Evolutionary conservation across 2,113 vertebrate genomes (phyloP), one percentile per base, ranked within the genome.

Genomic region (Cyanistes caeruleus): DNA sequence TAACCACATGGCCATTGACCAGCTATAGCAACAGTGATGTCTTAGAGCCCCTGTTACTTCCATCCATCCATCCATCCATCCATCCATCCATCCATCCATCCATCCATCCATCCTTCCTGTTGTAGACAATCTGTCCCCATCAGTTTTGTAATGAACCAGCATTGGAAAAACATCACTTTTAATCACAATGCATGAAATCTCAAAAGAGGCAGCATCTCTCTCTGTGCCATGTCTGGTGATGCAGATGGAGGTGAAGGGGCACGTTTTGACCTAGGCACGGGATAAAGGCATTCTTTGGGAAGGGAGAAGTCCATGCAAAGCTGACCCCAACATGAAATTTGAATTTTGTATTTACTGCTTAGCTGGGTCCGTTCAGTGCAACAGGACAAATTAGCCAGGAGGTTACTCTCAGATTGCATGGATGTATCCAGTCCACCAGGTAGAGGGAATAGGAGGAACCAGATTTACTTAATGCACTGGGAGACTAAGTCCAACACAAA

Each of bases 311-410:
- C 95, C 90, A 92, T 95, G 96, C 96, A 97, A 94, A 96, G 94
- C 92, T 11, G 25, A 75, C 88, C 90, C 93, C 90, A 64, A 84
- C 0, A 0, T 78, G 90, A 92, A 72, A 55, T 74, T 2, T n/a
- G 69, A 68, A 75, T 82, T 77, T 77, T 0, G 1, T 60, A 3
- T 85, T 95, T 80, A 89, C 93, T 90, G 93, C 96, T 94, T 46
- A 86, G 85, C 95, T 84, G 88, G 87, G 83, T 86, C 93, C 20
- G 9, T 79, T 95, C 96, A 96, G 96, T 97, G 96, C 93, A 94
- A 89, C 44, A n/a, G 73, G 95, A 75, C 17, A 5, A 74, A n/a
- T 77, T 62, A 93, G 95, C 92, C 83, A 87, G 86, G 92, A 96
- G 93, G 90, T 94, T 44, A 52, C 86, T 90, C 33, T 58, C 83